Evolutionary conservation across 2,888 invertebrate genomes (phyloP).

Genomic region (Encarsia formosa): DNA sequence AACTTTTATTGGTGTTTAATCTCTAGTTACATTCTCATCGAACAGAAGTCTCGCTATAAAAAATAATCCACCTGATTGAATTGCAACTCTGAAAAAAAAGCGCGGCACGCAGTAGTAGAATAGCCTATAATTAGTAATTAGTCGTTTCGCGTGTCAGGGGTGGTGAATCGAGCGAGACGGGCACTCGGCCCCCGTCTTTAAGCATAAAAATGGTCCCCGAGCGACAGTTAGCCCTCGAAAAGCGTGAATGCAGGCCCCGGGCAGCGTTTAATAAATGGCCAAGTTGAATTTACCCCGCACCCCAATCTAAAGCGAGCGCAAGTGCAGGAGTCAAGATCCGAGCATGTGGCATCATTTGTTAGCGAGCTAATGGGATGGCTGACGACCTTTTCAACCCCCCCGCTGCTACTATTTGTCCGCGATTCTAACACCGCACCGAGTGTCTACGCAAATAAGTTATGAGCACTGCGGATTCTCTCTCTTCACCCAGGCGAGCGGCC

Average conservation of each 20-base stretch:
- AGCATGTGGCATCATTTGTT: conserved; percentile 52
- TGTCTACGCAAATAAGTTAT: no score
- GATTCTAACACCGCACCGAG: no score
- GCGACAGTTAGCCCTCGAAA: conserved; percentile 43
- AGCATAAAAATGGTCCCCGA: conserved; percentile 46
- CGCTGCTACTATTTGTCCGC: no score
- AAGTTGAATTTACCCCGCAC: conserved; percentile 35
- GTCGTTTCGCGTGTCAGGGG: no score
- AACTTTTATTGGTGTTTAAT: no score
- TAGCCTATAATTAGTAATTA: conserved; percentile 42
- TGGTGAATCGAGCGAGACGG: conserved; percentile 45
- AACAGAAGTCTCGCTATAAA: no score
- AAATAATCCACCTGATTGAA: no score
- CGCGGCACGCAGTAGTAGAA: no score
- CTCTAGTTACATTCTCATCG: no score
- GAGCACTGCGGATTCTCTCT: no score
- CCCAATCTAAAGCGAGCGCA: conserved; percentile 1
- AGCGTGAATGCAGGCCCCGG: conserved; percentile 35
- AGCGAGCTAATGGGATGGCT: conserved; percentile 27
- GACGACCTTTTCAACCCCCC: background rate
- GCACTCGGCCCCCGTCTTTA: conserved; percentile 35
- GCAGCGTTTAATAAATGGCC: conserved; percentile 28
- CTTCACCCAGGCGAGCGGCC: no score
- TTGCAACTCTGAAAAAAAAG: no score
- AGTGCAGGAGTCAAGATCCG: conserved; percentile 43